phyloP scores from a whole-genome alignment of 2,888 invertebrate genomes.

The Drosophila cognata region DNA sequence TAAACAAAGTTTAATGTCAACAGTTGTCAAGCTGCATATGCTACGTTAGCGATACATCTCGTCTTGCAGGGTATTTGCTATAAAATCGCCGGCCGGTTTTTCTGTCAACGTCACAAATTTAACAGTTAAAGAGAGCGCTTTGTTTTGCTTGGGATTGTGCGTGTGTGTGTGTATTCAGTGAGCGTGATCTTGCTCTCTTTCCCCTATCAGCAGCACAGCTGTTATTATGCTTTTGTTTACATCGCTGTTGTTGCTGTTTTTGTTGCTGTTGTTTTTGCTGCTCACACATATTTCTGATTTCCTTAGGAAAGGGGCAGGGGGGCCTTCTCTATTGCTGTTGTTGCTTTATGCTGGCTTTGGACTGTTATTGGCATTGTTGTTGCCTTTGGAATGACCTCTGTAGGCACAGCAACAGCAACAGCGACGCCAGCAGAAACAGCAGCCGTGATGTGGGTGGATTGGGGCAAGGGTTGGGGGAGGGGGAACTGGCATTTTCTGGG shows the following conservation, averaged over 20 bases:
- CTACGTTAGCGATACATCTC: neutral
- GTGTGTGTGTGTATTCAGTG: constrained; percentile 10
- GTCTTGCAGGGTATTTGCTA: constrained; percentile 29
- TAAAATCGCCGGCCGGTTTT: constrained; percentile 76
- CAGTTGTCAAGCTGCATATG: neutral
- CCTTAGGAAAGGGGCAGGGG: neutral
- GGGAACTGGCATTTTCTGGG: constrained; percentile 32
- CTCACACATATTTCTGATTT: constrained; percentile 28
- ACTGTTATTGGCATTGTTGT: constrained; percentile 74
- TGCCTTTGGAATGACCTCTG: constrained; percentile 83
- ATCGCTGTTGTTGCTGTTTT: constrained; percentile 55
- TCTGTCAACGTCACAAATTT: constrained; percentile 70
- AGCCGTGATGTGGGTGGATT: constrained; percentile 1
- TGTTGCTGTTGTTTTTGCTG: constrained; percentile 23
- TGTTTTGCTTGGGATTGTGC: neutral
- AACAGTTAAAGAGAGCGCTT: constrained; percentile 71
- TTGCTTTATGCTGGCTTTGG: constrained; percentile 56
- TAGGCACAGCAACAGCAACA: constrained; percentile 57
- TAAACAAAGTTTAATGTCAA: neutral
- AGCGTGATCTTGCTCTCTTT: constrained; percentile 47
- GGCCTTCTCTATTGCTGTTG: constrained; percentile 40
- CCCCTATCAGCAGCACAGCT: constrained; percentile 52
- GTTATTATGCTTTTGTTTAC: constrained; percentile 72
- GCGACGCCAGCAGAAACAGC: constrained; percentile 21
- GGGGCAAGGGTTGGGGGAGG: constrained; percentile 15